Percentiles rank a stretch among this genome's conserved stretches.
Evolutionary conservation across 2,888 invertebrate species (phyloP).

Genomic region (Drosophila mulleri): DNA sequence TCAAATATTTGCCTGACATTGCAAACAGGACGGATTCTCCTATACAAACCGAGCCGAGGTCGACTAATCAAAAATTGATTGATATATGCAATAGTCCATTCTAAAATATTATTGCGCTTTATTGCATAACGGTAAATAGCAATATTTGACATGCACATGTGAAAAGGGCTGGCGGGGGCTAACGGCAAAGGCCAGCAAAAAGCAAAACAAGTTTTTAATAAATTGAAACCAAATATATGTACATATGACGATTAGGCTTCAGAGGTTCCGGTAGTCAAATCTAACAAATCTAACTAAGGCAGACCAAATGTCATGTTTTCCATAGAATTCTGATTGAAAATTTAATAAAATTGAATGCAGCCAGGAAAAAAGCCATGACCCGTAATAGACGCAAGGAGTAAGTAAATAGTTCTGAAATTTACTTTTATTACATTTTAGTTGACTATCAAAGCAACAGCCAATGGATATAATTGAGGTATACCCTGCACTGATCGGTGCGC

Average conservation of each 20-base stretch:
- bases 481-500: background rate
- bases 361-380: slow-evolving; percentile 8
- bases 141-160: slow-evolving; percentile 11
- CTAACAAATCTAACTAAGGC: slow-evolving; percentile 7
- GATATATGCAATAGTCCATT: slow-evolving; percentile 41
- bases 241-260: slow-evolving; percentile 9
- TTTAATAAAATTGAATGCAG: slow-evolving; percentile 43
- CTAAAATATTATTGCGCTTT: slow-evolving; percentile 38
- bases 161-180: slow-evolving; percentile 40
- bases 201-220: slow-evolving; percentile 18
- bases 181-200: slow-evolving; percentile 10
- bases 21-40: slow-evolving; percentile 14
- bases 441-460: slow-evolving; percentile 48
- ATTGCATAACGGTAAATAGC: slow-evolving; percentile 34
- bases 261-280: slow-evolving; percentile 13
- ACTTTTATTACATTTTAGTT: slow-evolving; percentile 63
- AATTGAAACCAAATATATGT: slow-evolving; percentile 11
- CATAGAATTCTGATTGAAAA: slow-evolving; percentile 41
- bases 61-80: slow-evolving; percentile 54
- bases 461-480: slow-evolving; percentile 25
- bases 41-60: slow-evolving; percentile 18
- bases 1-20: slow-evolving; percentile 44
- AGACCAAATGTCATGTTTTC: slow-evolving; percentile 18
- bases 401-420: slow-evolving; percentile 49
- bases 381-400: slow-evolving; percentile 1